phyloP scores from a whole-genome alignment of 2,888 invertebrate genomes.

The Blastobasis lacticolella region DNA sequence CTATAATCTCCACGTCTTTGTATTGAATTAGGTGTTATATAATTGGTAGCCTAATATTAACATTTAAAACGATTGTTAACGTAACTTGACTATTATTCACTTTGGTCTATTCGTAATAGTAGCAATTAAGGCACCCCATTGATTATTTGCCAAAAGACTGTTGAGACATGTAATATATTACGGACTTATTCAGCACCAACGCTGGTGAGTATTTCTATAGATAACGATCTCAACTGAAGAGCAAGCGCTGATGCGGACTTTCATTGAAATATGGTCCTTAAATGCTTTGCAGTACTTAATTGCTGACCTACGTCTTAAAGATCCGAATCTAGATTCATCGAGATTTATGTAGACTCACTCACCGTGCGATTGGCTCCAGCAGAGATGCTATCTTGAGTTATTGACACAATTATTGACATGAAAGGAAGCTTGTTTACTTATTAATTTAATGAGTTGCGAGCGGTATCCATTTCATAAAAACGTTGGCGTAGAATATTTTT shows the following conservation, averaged over 20 bases:
- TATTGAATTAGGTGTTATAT: conserved; percentile 15
- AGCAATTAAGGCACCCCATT: too few relatives aligned
- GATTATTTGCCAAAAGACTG: too few relatives aligned
- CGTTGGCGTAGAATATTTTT: too few relatives aligned
- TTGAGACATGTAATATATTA: too few relatives aligned
- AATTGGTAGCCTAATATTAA: too few relatives aligned
- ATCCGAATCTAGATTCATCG: conserved; percentile 13
- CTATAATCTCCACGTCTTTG: conserved; percentile 15
- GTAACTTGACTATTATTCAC: too few relatives aligned
- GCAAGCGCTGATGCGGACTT: conserved; percentile 13
- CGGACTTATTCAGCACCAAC: too few relatives aligned
- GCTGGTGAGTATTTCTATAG: background rate
- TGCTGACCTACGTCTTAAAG: conserved; percentile 20
- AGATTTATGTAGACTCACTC: conserved; percentile 20
- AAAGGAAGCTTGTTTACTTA: background rate
- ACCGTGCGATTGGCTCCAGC: conserved; percentile 14
- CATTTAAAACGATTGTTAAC: too few relatives aligned
- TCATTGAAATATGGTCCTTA: conserved; percentile 17
- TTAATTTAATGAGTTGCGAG: too few relatives aligned
- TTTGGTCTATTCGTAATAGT: too few relatives aligned
- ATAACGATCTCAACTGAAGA: conserved; percentile 23
- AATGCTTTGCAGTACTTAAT: conserved; percentile 26
- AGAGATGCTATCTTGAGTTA: conserved; percentile 16
- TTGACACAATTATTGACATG: background rate
- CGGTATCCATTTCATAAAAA: too few relatives aligned